These are phyloP conservation scores for Grapholita molesta DNA, from an alignment of 1,140 invertebrate genomes.

Conservation along the genomic window DNA sequence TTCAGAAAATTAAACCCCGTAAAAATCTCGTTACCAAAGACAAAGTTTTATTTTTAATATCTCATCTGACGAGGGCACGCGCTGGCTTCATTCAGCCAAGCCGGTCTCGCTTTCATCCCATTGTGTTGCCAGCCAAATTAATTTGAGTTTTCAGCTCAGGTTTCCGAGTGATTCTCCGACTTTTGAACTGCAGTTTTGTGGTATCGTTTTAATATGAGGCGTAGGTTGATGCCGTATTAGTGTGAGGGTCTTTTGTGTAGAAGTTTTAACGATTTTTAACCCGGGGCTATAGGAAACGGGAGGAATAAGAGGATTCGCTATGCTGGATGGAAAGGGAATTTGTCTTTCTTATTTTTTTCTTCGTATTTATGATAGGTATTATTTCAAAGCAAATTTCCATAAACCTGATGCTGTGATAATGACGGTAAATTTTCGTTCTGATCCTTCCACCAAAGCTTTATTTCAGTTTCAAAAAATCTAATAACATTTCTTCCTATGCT, in stretches of 20 bases:
- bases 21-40: not conserved
- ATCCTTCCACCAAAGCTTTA: no score
- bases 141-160: constrained; percentile 63
- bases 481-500: no score
- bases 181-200: constrained; percentile 55
- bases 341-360: no score
- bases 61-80: constrained; percentile 43
- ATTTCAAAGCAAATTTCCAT: no score
- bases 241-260: not conserved
- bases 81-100: constrained; percentile 60
- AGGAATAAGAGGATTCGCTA: no score
- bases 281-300: not conserved
- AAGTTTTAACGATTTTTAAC: not conserved
- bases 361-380: no score
- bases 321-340: no score
- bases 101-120: constrained; percentile 69
- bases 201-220: constrained; percentile 55
- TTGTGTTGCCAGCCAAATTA: constrained; percentile 72
- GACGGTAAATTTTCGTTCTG: no score
- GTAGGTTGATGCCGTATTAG: not conserved
- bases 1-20: not conserved
- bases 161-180: constrained; percentile 62
- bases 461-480: no score
- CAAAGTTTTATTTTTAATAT: constrained; percentile 59
- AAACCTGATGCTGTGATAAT: no score